A percentile compares a stretch with the other conserved stretches of the same genome.
phyloP scores from a whole-genome alignment of 2,888 invertebrate species.

The Caenorhabditis wallacei region DNA sequence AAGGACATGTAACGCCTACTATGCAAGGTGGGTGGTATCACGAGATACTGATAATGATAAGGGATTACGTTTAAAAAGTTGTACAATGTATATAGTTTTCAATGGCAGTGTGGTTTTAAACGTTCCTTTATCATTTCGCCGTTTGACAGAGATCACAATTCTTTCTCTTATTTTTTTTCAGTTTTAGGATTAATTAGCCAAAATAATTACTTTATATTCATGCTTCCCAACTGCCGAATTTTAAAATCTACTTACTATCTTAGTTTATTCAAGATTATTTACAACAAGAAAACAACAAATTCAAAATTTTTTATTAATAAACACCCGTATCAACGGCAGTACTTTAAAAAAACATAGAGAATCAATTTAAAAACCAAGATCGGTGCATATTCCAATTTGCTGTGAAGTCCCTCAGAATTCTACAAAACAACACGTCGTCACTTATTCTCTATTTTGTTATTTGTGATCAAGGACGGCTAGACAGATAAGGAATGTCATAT shows the following conservation, averaged over 20 bases:
- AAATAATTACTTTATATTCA: too few relatives aligned
- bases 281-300: too few relatives aligned
- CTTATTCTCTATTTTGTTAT: constrained; percentile 12
- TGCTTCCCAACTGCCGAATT: too few relatives aligned
- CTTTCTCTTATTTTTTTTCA: neutral
- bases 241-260: too few relatives aligned
- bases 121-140: too few relatives aligned
- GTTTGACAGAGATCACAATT: neutral
- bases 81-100: too few relatives aligned
- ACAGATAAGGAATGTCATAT: constrained; percentile 14
- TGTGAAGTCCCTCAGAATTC: neutral
- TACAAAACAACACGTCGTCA: constrained; percentile 7
- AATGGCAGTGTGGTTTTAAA: too few relatives aligned
- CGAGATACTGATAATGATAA: too few relatives aligned
- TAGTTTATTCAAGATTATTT: too few relatives aligned
- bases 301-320: too few relatives aligned
- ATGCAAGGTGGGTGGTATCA: constrained; percentile 76
- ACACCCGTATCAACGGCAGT: too few relatives aligned
- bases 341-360: neutral
- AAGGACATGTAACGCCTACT: constrained; percentile 73
- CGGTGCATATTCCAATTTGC: neutral
- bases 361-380: neutral
- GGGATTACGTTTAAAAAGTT: too few relatives aligned
- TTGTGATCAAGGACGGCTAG: constrained; percentile 37
- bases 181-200: neutral